Evolutionary conservation across 2,113 vertebrate species (phyloP).

Genomic region (Oryzias celebensis): DNA sequence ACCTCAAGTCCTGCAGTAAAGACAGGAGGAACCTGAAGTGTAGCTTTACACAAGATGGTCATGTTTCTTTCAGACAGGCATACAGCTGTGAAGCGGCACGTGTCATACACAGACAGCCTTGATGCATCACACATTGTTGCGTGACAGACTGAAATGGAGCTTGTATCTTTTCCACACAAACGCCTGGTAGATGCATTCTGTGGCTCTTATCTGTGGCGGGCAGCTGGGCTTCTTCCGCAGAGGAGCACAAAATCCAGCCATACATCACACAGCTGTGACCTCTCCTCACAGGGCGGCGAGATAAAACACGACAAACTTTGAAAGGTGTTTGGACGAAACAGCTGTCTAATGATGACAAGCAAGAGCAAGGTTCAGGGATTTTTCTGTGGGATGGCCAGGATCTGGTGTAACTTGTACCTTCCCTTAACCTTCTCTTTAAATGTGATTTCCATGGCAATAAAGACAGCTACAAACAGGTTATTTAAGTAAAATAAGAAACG

Average conservation of each 20-base stretch:
- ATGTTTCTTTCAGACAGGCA: constrained; percentile 19
- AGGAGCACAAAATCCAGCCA: constrained; percentile 47
- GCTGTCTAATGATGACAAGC: constrained; percentile 29
- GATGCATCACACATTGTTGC: constrained; percentile 35
- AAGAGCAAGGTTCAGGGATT: too few species aligned
- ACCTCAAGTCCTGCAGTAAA: background rate
- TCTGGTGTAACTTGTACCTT: background rate
- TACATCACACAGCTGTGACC: constrained; percentile 74
- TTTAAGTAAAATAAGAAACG: too few species aligned
- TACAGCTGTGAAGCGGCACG: constrained; percentile 7
- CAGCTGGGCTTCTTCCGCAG: constrained; percentile 67
- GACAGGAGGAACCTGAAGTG: constrained; percentile 30
- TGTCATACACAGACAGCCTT: constrained; percentile 27
- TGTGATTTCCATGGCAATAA: too few species aligned
- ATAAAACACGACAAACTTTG: constrained; percentile 50
- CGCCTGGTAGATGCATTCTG: constrained; percentile 68
- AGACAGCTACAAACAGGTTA: too few species aligned
- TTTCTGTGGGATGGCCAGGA: too few species aligned
- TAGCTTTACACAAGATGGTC: constrained; percentile 19
- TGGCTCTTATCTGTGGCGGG: constrained; percentile 73
- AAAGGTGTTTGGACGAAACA: constrained; percentile 44
- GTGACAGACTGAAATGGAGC: constrained; percentile 28
- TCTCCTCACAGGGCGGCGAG: constrained; percentile 43
- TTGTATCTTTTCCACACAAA: constrained; percentile 16
- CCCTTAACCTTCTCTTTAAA: background rate